Percentiles rank a stretch among this genome's conserved stretches.
Evolutionary conservation across 2,797 vertebrate species (phyloP).

Genomic region (Trichosurus vulpecula): DNA sequence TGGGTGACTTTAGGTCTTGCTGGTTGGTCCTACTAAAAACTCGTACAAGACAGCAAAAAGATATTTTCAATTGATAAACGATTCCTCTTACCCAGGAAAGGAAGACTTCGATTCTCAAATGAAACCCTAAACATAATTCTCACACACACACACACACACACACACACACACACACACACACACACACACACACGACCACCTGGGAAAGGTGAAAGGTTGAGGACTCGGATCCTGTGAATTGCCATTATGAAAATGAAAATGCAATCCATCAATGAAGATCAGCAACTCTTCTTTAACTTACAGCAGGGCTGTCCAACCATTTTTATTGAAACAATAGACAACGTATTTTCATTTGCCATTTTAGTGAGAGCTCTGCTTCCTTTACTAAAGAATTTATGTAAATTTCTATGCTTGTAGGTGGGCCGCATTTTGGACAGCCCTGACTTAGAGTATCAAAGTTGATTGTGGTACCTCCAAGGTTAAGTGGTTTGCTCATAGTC

Average conservation of each 20-base stretch:
- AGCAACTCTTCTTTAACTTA: not conserved
- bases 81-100: not conserved
- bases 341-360: no score
- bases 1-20: not conserved
- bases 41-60: not conserved
- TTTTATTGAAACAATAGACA: no score
- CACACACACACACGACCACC: not conserved
- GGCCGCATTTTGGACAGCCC: no score
- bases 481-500: not conserved
- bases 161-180: not conserved
- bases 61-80: not conserved
- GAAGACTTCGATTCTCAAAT: constrained; percentile 2
- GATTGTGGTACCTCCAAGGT: not conserved
- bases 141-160: not conserved
- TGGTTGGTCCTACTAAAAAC: not conserved
- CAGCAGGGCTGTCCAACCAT: no score
- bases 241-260: not conserved
- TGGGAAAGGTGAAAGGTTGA: not conserved
- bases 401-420: no score
- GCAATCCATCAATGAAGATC: not conserved
- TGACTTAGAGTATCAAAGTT: not conserved
- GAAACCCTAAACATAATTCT: not conserved
- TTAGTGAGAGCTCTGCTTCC: no score
- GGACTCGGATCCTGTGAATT: not conserved
- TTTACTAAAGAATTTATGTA: no score